A percentile compares a stretch with the other conserved stretches of the same genome.
phyloP scores from a whole-genome alignment of 2,888 invertebrate species.

The Geotrupes spiniger region DNA sequence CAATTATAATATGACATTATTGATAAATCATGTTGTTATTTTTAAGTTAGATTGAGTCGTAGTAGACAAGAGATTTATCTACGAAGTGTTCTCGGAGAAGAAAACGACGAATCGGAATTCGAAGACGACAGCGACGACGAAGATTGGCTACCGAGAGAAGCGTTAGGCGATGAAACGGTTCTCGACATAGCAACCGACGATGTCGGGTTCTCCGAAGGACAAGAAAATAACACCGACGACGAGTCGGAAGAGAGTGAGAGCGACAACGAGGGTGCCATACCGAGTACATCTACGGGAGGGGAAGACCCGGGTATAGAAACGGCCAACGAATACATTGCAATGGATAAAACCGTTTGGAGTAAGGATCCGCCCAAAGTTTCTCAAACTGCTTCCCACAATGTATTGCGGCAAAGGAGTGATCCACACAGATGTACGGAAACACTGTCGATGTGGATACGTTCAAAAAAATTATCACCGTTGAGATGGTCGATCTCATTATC shows the following conservation, averaged over 20 bases:
- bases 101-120: slow-evolving; percentile 1
- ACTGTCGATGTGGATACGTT: background rate
- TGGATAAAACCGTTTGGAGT: slow-evolving; percentile 26
- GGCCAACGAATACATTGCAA: slow-evolving; percentile 17
- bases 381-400: slow-evolving; percentile 22
- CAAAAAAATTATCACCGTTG: too few relatives aligned
- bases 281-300: slow-evolving; percentile 1
- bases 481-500: too few relatives aligned
- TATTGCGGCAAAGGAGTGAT: slow-evolving; percentile 8
- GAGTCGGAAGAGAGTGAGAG: background rate
- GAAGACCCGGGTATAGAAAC: slow-evolving; percentile 1
- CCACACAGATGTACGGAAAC: slow-evolving; percentile 11
- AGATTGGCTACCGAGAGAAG: background rate
- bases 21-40: slow-evolving; percentile 3
- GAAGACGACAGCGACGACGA: slow-evolving; percentile 6
- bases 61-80: slow-evolving; percentile 3
- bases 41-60: slow-evolving; percentile 1
- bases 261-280: background rate
- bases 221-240: background rate
- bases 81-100: slow-evolving; percentile 1
- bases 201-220: too few relatives aligned
- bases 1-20: slow-evolving; percentile 8
- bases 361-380: slow-evolving; percentile 16
- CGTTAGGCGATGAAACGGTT: background rate
- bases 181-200: too few relatives aligned